Evolutionary conservation across 2,888 invertebrate genomes (phyloP).

Genomic region (Leptopterna dolabrata): DNA sequence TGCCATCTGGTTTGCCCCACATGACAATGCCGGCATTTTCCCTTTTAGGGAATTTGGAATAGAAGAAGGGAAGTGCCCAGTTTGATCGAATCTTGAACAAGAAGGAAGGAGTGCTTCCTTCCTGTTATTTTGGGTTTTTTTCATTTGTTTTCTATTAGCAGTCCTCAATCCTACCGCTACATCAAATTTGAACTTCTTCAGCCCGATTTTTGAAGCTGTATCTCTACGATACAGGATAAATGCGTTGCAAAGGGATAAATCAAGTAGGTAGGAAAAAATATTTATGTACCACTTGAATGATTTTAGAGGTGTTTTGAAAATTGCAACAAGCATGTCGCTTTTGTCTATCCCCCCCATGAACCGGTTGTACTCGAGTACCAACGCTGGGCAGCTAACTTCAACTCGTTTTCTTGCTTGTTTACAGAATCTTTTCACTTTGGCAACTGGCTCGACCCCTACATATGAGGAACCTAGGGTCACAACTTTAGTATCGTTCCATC

Average conservation of each 20-base stretch:
- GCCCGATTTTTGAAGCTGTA: not conserved
- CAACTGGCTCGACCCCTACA: constrained; percentile 50
- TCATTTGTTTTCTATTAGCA: not conserved
- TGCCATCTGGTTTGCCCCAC: not conserved
- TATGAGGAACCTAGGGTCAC: constrained; percentile 59
- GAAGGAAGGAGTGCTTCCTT: not conserved
- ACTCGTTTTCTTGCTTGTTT: constrained; percentile 26
- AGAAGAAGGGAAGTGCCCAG: not conserved
- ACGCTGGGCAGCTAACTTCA: constrained; percentile 28
- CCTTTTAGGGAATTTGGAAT: no score
- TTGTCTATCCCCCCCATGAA: constrained; percentile 56
- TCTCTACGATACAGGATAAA: constrained; percentile 10
- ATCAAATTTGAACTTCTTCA: constrained; percentile 12
- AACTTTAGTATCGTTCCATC: constrained; percentile 59
- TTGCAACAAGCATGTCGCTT: constrained; percentile 49
- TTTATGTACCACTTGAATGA: not conserved
- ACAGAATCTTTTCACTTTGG: constrained; percentile 46
- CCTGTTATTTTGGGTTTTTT: not conserved
- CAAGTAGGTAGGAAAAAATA: not conserved
- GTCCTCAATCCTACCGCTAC: not conserved
- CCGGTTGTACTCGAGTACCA: constrained; percentile 48
- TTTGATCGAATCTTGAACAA: not conserved
- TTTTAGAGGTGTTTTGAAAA: constrained; percentile 33
- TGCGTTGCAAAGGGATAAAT: not conserved
- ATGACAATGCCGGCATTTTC: constrained; percentile 12